Evolutionary conservation across 1,140 invertebrate species (phyloP), one percentile per base, ranked within the genome.

Genomic region (Aphidius gifuensis): DNA sequence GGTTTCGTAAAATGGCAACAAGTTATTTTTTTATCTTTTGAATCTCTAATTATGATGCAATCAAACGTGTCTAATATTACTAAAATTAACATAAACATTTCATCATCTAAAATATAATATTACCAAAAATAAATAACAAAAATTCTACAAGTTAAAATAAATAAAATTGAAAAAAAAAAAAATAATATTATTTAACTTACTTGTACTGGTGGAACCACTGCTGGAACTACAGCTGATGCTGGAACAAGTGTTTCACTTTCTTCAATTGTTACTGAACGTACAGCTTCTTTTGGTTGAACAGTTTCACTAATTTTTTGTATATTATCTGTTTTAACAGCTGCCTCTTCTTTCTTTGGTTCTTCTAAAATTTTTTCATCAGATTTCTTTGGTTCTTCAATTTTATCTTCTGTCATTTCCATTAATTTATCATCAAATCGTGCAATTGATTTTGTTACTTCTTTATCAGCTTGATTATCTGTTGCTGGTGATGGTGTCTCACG

Each of bases 301-400:
- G 45, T 47, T n/a, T 40, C 9, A 23, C 61, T 11, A n/a, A 45
- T 23, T 32, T 58, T 21, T 40, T n/a, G 7, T 4, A n/a, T n/a
- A 66, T 68, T 61, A 61, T 48, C 69, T 45, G 3, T 32, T 42
- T 62, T 57, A 0, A 51, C 16, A 32, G 59, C 42, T 7, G 53
- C 40, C 39, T 50, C 61, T 23, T 49, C 58, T 7, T 53, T 32
- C 47, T 60, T 58, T 44, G 9, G 43, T 51, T 66, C 61, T 39
- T 66, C 60, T 11, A 56, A 55, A 8, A 56, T 54, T 9, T 64
- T 66, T 2, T 56, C 23, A 53, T 65, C 58, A 9, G 63, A 50
- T 23, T 54, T 54, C 39, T 60, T 45, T 23, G 68, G 59, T 3
- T 57, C 9, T 11, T 69, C 66, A 45, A 44, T 63, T 40, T 40